Conservation (phyloP, 2,113 vertebrate genomes). For the Oncorhynchus clarkii region DNA sequence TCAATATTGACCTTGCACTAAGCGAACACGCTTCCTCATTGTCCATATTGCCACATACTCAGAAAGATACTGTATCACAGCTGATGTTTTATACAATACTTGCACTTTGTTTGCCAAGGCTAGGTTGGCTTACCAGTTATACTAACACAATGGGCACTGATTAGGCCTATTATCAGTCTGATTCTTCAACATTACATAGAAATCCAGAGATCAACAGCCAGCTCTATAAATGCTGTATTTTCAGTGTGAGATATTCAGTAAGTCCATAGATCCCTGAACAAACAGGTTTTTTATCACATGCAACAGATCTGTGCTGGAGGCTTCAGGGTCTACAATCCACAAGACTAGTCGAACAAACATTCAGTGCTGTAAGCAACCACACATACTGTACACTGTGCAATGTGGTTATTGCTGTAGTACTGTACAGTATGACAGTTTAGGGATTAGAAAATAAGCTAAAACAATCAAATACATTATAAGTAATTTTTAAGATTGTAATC, state of each 20-base stretch:
- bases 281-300: conserved; percentile 68
- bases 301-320: conserved; percentile 68
- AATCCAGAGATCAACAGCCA: conserved; percentile 66
- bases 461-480: background rate
- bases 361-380: conserved; percentile 53
- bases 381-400: conserved; percentile 36
- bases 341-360: conserved; percentile 70
- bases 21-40: conserved; percentile 33
- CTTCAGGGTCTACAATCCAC: conserved; percentile 69
- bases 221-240: conserved; percentile 58
- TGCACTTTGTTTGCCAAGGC: conserved; percentile 36
- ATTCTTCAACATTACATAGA: conserved; percentile 59
- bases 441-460: conserved; percentile 19
- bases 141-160: conserved; percentile 56
- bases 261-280: conserved; percentile 73
- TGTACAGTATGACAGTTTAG: conserved; percentile 37
- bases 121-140: conserved; percentile 34
- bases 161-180: conserved; percentile 43
- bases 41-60: conserved; percentile 41
- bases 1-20: conserved; percentile 18
- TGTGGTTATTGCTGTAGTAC: conserved; percentile 46
- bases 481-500: background rate
- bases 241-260: conserved; percentile 56
- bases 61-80: conserved; percentile 22
- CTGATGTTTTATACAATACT: conserved; percentile 33